Conservation (phyloP, 2,113 vertebrate species). For the Columba janthina region DNA sequence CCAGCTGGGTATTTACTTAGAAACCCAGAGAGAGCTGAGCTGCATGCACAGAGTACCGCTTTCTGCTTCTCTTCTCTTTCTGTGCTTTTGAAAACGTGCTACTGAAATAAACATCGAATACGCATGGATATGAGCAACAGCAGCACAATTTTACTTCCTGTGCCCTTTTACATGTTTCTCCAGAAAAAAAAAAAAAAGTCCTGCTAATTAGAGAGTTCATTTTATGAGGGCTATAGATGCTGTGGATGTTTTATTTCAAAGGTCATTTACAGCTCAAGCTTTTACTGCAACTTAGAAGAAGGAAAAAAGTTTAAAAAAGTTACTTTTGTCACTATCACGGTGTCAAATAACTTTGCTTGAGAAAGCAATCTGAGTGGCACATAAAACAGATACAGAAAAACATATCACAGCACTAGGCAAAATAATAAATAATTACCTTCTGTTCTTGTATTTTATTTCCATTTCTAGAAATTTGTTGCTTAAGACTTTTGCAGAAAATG, state of each 20-base stretch:
- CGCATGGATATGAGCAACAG: not conserved
- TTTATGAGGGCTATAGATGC: not conserved
- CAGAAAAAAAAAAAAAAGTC: not conserved
- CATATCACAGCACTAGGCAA: not conserved
- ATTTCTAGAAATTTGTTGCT: not conserved
- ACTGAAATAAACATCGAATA: not conserved
- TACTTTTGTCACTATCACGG: not conserved
- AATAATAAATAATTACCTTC: not conserved
- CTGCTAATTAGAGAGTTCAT: not conserved
- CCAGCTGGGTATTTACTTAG: not conserved
- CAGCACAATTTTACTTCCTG: not conserved
- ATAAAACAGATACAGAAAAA: not conserved
- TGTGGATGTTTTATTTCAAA: slow-evolving; percentile 22
- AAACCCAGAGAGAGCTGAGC: not conserved
- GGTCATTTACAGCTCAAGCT: not conserved
- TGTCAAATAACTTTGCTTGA: not conserved
- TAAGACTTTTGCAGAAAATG: not conserved
- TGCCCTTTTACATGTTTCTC: not conserved
- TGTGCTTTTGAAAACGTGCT: not conserved
- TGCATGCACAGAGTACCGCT: not conserved
- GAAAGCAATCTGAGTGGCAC: not conserved
- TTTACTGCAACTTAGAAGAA: not conserved
- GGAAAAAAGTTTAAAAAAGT: not conserved
- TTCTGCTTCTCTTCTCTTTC: not conserved
- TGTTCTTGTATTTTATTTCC: not conserved